Conservation (phyloP, 2,797 vertebrate species). For the Falco rusticolus region DNA sequence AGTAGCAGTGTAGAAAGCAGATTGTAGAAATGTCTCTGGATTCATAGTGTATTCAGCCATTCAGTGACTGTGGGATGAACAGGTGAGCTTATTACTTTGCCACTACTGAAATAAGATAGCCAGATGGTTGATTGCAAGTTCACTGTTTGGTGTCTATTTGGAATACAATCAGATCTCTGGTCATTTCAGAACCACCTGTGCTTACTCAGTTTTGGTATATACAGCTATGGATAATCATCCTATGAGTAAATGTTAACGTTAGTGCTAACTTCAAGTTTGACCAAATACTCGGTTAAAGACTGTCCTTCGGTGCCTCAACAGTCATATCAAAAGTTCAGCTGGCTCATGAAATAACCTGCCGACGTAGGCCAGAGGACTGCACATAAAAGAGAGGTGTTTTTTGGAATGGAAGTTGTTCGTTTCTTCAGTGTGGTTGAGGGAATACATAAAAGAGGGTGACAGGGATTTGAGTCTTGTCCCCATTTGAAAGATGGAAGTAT, state of each 20-base stretch:
- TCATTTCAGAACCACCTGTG: neutral
- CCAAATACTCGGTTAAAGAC: neutral
- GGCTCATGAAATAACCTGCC: neutral
- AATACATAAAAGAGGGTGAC: neutral
- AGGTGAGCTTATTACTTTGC: neutral
- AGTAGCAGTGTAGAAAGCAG: neutral
- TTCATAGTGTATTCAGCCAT: neutral
- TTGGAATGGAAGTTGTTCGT: neutral
- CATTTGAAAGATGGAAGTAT: neutral
- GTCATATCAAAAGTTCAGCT: neutral
- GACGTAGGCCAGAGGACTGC: accelerated
- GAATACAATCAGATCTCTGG: neutral
- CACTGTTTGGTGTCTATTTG: neutral
- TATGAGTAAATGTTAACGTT: neutral
- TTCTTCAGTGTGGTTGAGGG: neutral
- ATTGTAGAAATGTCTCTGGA: neutral
- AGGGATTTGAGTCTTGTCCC: neutral
- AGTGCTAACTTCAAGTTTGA: neutral
- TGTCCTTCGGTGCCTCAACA: neutral
- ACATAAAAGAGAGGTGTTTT: neutral
- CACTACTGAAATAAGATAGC: accelerated
- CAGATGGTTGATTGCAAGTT: neutral
- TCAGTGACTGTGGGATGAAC: neutral
- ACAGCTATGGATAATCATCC: neutral
- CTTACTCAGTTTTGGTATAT: neutral